Evolutionary conservation across 2,888 invertebrate species (phyloP).

Genomic region (Prosapia bicincta): DNA sequence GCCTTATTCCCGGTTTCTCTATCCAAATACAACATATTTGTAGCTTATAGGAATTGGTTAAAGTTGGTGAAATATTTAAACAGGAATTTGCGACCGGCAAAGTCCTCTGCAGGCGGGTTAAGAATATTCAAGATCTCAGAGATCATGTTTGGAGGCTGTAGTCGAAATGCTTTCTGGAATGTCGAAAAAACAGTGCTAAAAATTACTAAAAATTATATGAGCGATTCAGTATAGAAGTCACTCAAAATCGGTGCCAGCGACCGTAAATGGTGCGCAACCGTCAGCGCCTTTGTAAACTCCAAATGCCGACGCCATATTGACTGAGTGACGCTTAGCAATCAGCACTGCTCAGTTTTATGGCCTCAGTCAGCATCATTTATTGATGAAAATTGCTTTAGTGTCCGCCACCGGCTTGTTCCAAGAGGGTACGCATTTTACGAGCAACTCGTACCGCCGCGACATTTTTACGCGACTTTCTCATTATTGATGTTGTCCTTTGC

Average conservation of each 20-base stretch:
- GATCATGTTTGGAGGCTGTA: neutral
- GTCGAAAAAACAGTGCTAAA: neutral
- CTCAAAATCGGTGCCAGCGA: neutral
- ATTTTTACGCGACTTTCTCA: neutral
- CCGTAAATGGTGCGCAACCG: neutral
- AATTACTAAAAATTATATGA: neutral
- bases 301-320: neutral
- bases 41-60: no score
- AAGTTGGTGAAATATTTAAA: no score
- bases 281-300: neutral
- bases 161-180: neutral
- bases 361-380: neutral
- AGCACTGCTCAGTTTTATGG: neutral
- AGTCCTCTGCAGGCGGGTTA: no score
- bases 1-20: no score
- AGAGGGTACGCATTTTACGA: neutral
- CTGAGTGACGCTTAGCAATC: neutral
- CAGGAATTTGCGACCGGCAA: no score
- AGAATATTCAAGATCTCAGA: neutral
- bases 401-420: neutral
- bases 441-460: neutral
- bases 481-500: neutral
- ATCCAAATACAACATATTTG: no score
- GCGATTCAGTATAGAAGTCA: neutral
- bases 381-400: neutral